Conservation (phyloP, 1,140 invertebrate species). For the Scaptomyza pallida region DNA sequence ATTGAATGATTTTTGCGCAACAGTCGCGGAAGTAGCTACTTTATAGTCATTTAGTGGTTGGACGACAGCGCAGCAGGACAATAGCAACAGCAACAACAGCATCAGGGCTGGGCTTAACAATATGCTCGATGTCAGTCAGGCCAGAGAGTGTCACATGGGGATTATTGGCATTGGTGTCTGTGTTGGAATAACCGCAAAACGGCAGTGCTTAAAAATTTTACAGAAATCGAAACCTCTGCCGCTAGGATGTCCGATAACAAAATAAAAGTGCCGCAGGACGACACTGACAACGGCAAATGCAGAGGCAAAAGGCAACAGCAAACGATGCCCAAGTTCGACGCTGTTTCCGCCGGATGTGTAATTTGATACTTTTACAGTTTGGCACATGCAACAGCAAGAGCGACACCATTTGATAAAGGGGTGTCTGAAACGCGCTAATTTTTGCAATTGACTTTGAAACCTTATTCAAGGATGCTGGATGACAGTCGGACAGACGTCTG, state of each 20-base stretch:
- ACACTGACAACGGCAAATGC: conserved; percentile 44
- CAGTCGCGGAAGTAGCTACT: conserved; percentile 82
- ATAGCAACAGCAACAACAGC: conserved; percentile 29
- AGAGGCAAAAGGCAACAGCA: conserved; percentile 12
- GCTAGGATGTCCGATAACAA: conserved; percentile 78
- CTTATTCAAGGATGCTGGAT: conserved; percentile 40
- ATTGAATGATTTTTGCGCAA: conserved; percentile 84
- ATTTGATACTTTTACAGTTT: conserved; percentile 82
- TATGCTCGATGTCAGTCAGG: conserved; percentile 27
- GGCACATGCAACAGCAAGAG: conserved; percentile 41
- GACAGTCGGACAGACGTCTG: neutral
- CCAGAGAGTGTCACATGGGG: conserved; percentile 48
- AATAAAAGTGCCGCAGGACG: conserved; percentile 65
- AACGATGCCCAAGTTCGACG: conserved; percentile 53
- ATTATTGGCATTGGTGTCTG: conserved; percentile 34
- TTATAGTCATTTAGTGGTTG: conserved; percentile 84
- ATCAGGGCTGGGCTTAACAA: conserved; percentile 49
- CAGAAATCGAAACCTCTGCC: conserved; percentile 53
- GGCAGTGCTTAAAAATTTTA: conserved; percentile 57
- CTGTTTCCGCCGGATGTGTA: conserved; percentile 82
- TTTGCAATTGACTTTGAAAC: conserved; percentile 73
- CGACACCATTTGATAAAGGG: conserved; percentile 45
- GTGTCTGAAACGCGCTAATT: conserved; percentile 61
- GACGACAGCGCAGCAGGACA: conserved; percentile 57
- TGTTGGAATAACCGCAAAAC: conserved; percentile 44